Evolutionary conservation across 2,113 vertebrate species (phyloP).

Genomic region (Anseranas semipalmata): DNA sequence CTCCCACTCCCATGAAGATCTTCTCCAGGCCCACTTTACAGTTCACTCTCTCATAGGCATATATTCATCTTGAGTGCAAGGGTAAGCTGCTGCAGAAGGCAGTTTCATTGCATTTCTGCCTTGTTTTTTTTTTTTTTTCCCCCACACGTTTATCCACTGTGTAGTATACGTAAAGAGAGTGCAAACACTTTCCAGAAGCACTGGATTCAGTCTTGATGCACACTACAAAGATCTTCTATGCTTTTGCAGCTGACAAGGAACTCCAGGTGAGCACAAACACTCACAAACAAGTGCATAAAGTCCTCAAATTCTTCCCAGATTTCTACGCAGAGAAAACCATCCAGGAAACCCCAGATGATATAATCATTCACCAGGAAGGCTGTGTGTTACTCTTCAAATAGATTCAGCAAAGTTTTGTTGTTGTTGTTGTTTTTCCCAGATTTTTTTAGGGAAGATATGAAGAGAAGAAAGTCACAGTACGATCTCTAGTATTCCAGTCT

Average conservation of each 20-base stretch:
- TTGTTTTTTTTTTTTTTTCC: background rate
- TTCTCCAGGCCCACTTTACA: background rate
- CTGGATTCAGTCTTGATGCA: background rate
- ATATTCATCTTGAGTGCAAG: background rate
- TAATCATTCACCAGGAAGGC: background rate
- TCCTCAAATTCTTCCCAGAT: background rate
- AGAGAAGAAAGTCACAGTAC: background rate
- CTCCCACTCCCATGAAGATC: background rate
- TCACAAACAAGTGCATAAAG: background rate
- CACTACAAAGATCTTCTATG: background rate
- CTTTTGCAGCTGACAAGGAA: background rate
- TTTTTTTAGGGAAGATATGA: background rate
- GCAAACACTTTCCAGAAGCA: background rate
- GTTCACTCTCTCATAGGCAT: background rate
- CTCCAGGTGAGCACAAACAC: background rate
- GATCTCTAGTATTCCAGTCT: background rate
- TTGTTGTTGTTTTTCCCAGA: background rate
- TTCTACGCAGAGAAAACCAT: background rate
- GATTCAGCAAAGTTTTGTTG: background rate
- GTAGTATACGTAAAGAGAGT: background rate
- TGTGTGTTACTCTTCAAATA: background rate
- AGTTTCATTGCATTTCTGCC: background rate
- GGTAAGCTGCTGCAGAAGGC: background rate
- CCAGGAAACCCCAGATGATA: background rate
- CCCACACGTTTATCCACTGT: background rate